phyloP scores from a whole-genome alignment of 2,797 vertebrate species.

The Nannoperca australis region DNA sequence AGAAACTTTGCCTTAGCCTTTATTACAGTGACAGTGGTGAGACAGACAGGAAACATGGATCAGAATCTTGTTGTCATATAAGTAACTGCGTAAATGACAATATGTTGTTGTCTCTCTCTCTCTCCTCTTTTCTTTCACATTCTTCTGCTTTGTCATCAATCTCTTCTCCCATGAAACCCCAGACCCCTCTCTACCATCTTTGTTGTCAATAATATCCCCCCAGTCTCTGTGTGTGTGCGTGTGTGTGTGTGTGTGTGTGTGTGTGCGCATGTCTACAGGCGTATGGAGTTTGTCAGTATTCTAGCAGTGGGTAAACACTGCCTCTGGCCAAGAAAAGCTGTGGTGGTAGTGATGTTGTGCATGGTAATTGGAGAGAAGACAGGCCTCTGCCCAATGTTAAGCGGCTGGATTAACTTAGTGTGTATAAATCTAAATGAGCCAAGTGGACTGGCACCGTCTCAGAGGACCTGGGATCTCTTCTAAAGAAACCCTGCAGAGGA shows the following conservation, averaged over 20 bases:
- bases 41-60: background rate
- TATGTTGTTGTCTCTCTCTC: background rate
- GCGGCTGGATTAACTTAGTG: conserved; percentile 36
- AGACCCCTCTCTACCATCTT: background rate
- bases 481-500: conserved; percentile 34
- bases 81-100: background rate
- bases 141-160: conserved; percentile 2
- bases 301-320: conserved; percentile 56
- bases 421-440: conserved; percentile 45
- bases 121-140: background rate
- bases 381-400: conserved; percentile 55
- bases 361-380: conserved; percentile 54
- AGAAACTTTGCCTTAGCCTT: too few relatives aligned
- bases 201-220: conserved; percentile 1
- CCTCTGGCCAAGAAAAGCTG: conserved; percentile 48
- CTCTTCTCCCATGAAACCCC: background rate
- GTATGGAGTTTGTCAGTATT: conserved; percentile 55
- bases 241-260: background rate
- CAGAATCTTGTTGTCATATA: background rate
- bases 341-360: conserved; percentile 52
- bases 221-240: background rate
- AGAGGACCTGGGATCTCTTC: conserved; percentile 41
- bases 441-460: conserved; percentile 45
- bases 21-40: background rate
- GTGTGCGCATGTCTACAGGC: background rate